Evolutionary conservation across 2,888 invertebrate species (phyloP).

Genomic region (Flexamia atlantica): DNA sequence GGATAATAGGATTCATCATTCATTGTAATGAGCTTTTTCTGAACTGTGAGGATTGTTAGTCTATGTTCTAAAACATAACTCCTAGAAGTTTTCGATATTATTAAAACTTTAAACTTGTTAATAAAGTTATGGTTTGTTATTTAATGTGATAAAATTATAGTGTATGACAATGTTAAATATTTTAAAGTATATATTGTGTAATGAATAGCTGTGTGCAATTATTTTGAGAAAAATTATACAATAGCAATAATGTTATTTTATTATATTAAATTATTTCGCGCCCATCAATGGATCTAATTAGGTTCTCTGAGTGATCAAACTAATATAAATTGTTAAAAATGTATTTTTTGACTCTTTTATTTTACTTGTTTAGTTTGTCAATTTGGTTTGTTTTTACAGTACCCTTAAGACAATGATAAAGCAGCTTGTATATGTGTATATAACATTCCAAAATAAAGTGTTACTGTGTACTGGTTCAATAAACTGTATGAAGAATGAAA

Average conservation of each 20-base stretch:
- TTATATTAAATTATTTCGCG: background rate
- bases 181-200: conserved; percentile 14
- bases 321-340: background rate
- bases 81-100: background rate
- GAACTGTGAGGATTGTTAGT: conserved; percentile 19
- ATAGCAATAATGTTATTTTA: background rate
- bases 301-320: background rate
- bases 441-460: conserved; percentile 58
- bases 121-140: conserved; percentile 18
- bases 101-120: conserved; percentile 6
- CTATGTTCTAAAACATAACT: conserved; percentile 7
- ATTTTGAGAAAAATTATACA: background rate
- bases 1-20: background rate
- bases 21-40: background rate
- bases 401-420: background rate
- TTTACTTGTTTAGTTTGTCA: background rate
- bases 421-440: conserved; percentile 60
- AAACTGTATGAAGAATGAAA: conserved; percentile 36
- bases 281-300: background rate
- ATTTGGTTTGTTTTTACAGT: conserved; percentile 18
- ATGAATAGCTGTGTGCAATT: background rate
- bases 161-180: background rate
- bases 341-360: conserved; percentile 1
- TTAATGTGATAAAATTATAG: background rate
- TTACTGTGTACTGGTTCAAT: conserved; percentile 54